Base-by-base conservation (phyloP, 1,140 invertebrate genomes). In the Trissolcus basalis region DNA sequence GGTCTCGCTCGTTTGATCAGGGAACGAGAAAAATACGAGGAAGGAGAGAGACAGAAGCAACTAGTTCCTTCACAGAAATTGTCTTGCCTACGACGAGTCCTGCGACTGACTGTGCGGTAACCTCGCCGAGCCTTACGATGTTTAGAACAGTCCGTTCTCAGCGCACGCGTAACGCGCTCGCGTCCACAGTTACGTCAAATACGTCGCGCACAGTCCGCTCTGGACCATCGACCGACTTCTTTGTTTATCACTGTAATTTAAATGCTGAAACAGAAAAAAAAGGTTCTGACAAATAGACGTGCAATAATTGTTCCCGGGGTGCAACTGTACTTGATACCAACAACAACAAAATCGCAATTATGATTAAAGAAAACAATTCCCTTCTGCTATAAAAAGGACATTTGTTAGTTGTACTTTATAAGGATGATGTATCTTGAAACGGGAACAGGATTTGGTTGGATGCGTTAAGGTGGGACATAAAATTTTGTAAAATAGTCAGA, bases 81-180 rank as follows among this genome's bases (percentile, higher is more conserved):
- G 83, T 84, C 84, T 84, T 80, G 80, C 80, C 75, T 79, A 68
- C 74, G 71, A 75, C 78, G 78, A 78, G 79, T 82, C 75, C 78
- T 75, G 61, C 75, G 80, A 83, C 82, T 82, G 81, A 85, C 80
- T 83, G 61, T 83, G 80, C 77, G 73, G 72, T 80, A 84, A 80
- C 75, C 75, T 83, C 82, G 81, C 70, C 79, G 80, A 82, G 85
- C 84, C 82, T 84, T 83, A 81, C 80, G 82, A 76, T 78, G 71
- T 79, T 74, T 69, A 14, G 78, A 80, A 51, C 60, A 59, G 75
- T 64, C 60, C 45, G 45, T 43, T 55, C 45, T 54, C 48, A 64
- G 84, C 85, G 86, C 86, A 86, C 75, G 86, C 85, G 82, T 83
- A 80, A 77, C 65, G 39, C 58, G 60, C 44, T 67, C 53, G 73